A percentile compares a stretch with the other conserved stretches of the same genome.
Evolutionary conservation across 2,888 invertebrate genomes (phyloP).

Genomic region (Tenthredo scrophulariae): DNA sequence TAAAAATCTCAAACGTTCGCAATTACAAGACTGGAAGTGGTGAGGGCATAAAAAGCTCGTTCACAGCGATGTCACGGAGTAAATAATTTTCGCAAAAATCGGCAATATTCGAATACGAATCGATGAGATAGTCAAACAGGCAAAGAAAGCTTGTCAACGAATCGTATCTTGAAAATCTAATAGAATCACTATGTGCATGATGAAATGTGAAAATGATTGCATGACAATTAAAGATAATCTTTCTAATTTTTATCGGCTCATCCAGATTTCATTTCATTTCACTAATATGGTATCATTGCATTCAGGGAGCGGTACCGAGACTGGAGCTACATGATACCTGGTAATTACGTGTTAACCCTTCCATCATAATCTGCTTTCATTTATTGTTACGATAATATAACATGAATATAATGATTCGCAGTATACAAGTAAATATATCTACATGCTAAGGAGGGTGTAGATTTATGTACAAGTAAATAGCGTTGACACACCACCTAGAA

Average conservation of each 20-base stretch:
- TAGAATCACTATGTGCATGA: neutral
- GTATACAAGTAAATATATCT: slow-evolving; percentile 9
- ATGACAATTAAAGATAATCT: slow-evolving; percentile 34
- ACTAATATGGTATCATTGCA: slow-evolving; percentile 40
- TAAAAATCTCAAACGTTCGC: neutral
- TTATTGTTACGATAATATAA: slow-evolving; percentile 57
- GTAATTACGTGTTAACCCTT: slow-evolving; percentile 76
- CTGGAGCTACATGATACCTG: slow-evolving; percentile 76
- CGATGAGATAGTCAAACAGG: neutral
- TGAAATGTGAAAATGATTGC: slow-evolving; percentile 3
- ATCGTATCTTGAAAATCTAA: neutral
- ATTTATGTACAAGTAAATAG: slow-evolving; percentile 60
- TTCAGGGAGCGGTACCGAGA: slow-evolving; percentile 75
- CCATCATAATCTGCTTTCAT: slow-evolving; percentile 69
- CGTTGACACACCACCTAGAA: slow-evolving; percentile 76
- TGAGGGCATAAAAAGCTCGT: neutral
- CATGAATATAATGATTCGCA: slow-evolving; percentile 40
- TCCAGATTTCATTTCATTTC: slow-evolving; percentile 13
- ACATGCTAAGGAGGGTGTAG: neutral
- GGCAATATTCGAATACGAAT: neutral
- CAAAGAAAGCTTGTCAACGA: neutral
- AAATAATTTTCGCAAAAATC: neutral
- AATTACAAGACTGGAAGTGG: neutral
- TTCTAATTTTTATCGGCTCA: slow-evolving; percentile 47
- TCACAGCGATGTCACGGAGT: neutral